phyloP scores from a whole-genome alignment of 2,113 vertebrate species.

The Thunnus thynnus region DNA sequence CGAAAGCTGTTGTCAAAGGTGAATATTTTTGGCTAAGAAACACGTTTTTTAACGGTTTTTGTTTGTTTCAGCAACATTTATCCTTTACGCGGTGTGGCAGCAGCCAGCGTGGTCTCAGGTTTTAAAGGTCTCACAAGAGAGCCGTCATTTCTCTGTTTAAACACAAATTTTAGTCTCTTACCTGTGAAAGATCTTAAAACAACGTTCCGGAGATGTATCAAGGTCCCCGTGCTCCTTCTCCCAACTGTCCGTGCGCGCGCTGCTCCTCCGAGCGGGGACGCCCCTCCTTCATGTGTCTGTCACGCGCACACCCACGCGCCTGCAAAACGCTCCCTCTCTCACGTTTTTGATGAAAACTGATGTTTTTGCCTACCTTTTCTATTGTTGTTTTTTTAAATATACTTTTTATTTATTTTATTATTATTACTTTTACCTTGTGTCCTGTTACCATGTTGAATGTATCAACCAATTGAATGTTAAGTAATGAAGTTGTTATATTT shows the following conservation, averaged over 20 bases:
- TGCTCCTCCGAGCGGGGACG: slow-evolving; percentile 1
- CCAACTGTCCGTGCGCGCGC: slow-evolving; percentile 37
- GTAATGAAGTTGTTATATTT: too few relatives aligned
- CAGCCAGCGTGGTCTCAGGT: neutral
- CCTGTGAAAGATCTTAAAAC: slow-evolving; percentile 11
- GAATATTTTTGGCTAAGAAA: neutral
- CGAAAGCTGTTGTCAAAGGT: neutral
- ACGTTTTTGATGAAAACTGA: too few relatives aligned
- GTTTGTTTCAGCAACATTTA: neutral
- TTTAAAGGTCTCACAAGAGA: neutral
- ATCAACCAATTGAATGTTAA: too few relatives aligned
- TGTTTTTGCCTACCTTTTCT: too few relatives aligned
- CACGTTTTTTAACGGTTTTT: neutral
- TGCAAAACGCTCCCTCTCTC: neutral
- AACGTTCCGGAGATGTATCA: neutral
- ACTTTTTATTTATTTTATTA: neutral
- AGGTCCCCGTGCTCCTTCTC: neutral
- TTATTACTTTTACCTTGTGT: too few relatives aligned
- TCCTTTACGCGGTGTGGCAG: neutral
- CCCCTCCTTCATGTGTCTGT: slow-evolving; percentile 48
- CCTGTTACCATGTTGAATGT: too few relatives aligned
- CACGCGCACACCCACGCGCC: neutral
- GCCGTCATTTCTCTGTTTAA: fast-evolving
- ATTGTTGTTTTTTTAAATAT: too few relatives aligned
- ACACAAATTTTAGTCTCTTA: slow-evolving; percentile 19